Evolutionary conservation across 35 echinoderm and acorn worm genomes (phyloP), one percentile per base, ranked within the genome.

Genomic region (Holothuria glaberrima): DNA sequence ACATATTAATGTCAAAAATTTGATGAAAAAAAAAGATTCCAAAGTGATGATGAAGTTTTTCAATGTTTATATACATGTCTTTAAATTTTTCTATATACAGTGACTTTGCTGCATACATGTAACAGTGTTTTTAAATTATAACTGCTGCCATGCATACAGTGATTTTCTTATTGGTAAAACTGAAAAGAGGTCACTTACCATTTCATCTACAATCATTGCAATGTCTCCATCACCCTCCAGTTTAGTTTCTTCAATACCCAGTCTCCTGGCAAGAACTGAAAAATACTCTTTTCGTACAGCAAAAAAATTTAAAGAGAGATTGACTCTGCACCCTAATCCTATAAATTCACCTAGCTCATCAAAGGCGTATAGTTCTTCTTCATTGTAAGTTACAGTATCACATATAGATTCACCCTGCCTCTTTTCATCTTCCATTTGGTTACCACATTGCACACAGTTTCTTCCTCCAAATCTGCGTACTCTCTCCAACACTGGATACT

Each of bases 251-350:
- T 48, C 20, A 2, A 94, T 22, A 75, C 96, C 96, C 30, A 98
- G 41, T 30, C 89, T 75, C 50, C 93, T 74, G 52, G 96, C 93
- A 68, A 94, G 75, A 2, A 68, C 30, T 52, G 90, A 83, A 70
- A 92, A 95, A 22, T 90, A 86, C 41, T 98, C 93, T 18, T 65
- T 78, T 27, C 93, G 64, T 41, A 98, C 89, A 18, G 93, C 96
- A 91, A 90, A 94, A 69, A 98, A 98, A 36, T 92, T 88, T 30
- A 98, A 48, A 36, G 90, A 95, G 63, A 71, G 79, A 67, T 98
- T 91, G 32, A 93, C 91, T 27, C 58, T 95, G 68, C 96, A 98
- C 30, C 80, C 74, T 58, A 98, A 88, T 12, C 92, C 93, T 12
- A 34, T 81, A 48, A 98, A 95, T 18, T 12, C 36, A 48, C 58